Evolutionary conservation across 2,113 vertebrate species (phyloP).

Genomic region (Phylloscopus trochiloides): DNA sequence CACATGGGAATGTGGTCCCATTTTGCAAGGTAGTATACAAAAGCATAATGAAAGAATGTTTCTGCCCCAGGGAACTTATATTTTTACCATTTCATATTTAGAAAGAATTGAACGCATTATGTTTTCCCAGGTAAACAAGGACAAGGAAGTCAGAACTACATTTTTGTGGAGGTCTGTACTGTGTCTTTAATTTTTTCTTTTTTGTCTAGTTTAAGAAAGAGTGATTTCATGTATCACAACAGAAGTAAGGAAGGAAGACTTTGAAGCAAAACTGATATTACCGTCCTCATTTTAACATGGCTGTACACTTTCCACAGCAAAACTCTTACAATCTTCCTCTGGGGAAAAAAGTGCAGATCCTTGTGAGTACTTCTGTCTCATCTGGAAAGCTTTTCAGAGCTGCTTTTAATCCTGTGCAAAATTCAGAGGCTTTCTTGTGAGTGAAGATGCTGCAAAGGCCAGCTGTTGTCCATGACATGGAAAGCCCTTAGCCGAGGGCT

Average conservation of each 20-base stretch:
- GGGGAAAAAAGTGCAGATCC: not conserved
- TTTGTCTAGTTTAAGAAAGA: not conserved
- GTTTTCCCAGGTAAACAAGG: not conserved
- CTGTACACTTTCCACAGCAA: not conserved
- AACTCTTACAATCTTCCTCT: not conserved
- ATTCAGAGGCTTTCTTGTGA: not conserved
- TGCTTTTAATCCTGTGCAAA: not conserved
- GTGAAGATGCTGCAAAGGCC: not conserved
- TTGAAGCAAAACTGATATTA: not conserved
- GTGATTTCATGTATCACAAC: not conserved
- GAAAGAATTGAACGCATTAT: not conserved
- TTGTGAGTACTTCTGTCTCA: accelerated
- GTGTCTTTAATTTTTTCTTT: not conserved
- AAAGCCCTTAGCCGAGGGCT: accelerated
- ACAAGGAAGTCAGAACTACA: not conserved
- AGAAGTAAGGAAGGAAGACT: not conserved
- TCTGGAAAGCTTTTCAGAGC: not conserved
- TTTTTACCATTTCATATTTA: not conserved
- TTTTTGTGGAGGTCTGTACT: not conserved
- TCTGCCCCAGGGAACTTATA: not conserved
- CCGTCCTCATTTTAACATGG: accelerated
- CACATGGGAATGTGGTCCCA: not conserved
- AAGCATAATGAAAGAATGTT: not conserved
- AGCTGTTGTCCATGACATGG: not conserved
- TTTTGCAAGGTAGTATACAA: not conserved